Conservation (phyloP, 2,797 vertebrate species). For the Adrianichthys oophorus region DNA sequence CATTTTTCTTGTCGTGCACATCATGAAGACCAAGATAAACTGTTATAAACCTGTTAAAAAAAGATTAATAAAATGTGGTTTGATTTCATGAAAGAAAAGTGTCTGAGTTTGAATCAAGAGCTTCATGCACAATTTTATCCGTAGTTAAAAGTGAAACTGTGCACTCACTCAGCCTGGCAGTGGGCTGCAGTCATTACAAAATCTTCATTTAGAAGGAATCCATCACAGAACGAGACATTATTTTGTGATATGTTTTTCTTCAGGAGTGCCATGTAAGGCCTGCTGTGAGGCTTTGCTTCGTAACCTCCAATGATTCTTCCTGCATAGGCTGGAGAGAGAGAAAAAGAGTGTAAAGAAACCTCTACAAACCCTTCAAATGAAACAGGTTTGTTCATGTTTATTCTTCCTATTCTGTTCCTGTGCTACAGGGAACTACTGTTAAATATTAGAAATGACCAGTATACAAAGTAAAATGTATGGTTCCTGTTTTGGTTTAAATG, state of each 20-base stretch:
- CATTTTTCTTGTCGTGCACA: rapidly evolving
- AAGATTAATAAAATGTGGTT: too few species aligned
- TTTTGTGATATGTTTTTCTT: rapidly evolving
- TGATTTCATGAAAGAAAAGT: not conserved
- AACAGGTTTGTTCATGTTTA: too few species aligned
- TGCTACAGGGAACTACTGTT: too few species aligned
- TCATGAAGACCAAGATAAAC: constrained; percentile 44
- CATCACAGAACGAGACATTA: rapidly evolving
- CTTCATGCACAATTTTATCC: not conserved
- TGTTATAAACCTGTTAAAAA: constrained; percentile 4
- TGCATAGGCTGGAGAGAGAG: constrained; percentile 9
- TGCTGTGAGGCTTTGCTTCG: constrained; percentile 34
- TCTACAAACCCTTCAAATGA: too few species aligned
- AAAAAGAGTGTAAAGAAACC: too few species aligned
- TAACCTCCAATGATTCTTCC: constrained; percentile 38
- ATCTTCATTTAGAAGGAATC: constrained; percentile 63
- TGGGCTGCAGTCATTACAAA: constrained; percentile 72
- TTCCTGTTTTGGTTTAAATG: too few species aligned
- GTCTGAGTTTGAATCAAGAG: not conserved
- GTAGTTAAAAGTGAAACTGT: not conserved
- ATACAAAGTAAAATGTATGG: too few species aligned
- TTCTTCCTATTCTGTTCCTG: too few species aligned
- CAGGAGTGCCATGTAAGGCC: constrained; percentile 63
- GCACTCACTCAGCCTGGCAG: constrained; percentile 50
- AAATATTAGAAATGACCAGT: too few species aligned